A percentile compares a stretch with the other conserved stretches of the same genome.
phyloP scores from a whole-genome alignment of 2,797 vertebrate genomes.

The Pangasius macronema region DNA sequence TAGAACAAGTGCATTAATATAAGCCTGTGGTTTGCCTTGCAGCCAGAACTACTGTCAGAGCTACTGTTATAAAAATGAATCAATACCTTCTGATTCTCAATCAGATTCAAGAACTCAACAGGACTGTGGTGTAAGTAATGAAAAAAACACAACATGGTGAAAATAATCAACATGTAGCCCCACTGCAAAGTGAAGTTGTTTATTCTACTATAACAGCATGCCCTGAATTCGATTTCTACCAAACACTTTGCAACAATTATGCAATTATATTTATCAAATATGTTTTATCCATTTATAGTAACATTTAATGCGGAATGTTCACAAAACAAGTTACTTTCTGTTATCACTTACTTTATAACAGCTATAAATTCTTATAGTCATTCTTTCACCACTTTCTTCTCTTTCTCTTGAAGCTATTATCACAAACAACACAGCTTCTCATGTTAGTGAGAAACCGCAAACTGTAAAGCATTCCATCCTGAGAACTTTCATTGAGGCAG shows the following conservation, averaged over 20 bases:
- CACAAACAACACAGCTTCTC: background rate
- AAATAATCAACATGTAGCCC: background rate
- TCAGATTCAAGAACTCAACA: too few relatives aligned
- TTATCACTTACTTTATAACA: background rate
- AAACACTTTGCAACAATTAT: background rate
- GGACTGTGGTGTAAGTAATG: background rate
- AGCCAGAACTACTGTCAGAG: background rate
- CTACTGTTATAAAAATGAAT: background rate
- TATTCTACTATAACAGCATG: background rate
- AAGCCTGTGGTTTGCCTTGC: background rate
- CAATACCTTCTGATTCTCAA: background rate
- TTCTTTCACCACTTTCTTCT: background rate
- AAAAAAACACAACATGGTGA: background rate
- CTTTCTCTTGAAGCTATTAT: conserved; percentile 10
- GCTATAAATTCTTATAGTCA: background rate
- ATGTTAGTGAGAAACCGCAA: background rate
- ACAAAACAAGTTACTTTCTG: conserved; percentile 3
- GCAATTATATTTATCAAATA: background rate
- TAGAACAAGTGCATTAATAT: background rate
- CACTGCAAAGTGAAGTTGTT: background rate
- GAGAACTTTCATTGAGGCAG: background rate
- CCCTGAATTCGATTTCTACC: background rate
- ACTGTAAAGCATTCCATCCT: background rate
- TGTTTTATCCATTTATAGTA: background rate
- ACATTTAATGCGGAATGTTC: background rate